Base-by-base conservation (phyloP, 2,888 invertebrate genomes). In the Hemicrepidius hirtus region DNA sequence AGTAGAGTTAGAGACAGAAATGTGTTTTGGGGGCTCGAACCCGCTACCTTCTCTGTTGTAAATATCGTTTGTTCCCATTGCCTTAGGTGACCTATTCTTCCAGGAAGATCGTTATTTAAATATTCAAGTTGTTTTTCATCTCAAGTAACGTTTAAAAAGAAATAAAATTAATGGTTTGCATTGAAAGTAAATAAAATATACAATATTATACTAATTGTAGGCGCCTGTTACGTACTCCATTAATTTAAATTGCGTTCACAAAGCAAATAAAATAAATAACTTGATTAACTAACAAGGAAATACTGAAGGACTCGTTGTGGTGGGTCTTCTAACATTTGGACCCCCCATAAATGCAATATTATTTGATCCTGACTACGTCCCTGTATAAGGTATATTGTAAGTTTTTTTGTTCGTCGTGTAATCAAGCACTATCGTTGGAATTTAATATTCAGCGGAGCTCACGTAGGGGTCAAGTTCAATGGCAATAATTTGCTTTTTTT, bases 261-360 rank as follows among this genome's bases (percentile, higher is more conserved):
- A 46, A 46, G 18, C 3, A 46, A 18, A 3, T 13, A 13, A 21
- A 44, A 1, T 16, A 44, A 44, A 18, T 16, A 18, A 41, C 13
- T 41, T n/a, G 5, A 6, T 41, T 41, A 41, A 41, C 41, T 13
- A 46, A 53, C 53, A 13, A 53, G 53, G 53, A 53, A 53, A 53
- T 5, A 13, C n/a, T 28, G 53, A 53, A 53, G 53, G 53, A 24
- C 53, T 53, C 53, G 3, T 53, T 53, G 53, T 49, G 53, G 28
- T 28, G 28, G 28, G 28, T 13, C 28, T 12, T 53, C 32, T 13
- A 21, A 28, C 1, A 6, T 28, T 13, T 3, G 13, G 53, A 53
- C 53, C 53, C 9, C 53, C 28, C 53, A 13, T 28, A 49, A 49
- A 12, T 10, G 4, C 18, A 12, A n/a, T 1, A 40, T 13, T 3